A percentile compares a stretch with the other conserved stretches of the same genome.
Conservation (phyloP, 2,888 invertebrate genomes). For the Drosophila maculinotata region DNA sequence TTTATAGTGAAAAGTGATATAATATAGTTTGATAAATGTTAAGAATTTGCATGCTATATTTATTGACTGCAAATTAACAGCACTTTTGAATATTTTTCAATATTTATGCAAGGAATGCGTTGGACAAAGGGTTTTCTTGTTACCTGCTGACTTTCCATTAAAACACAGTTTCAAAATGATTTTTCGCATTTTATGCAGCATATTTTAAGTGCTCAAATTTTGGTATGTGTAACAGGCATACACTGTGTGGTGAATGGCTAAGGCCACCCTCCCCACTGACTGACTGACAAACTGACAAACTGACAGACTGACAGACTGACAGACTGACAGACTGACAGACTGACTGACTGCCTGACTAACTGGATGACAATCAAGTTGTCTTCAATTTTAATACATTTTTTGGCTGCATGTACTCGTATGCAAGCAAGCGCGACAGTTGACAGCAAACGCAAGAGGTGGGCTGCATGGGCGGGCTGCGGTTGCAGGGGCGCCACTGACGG, state of each 20-base stretch:
- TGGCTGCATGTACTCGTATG: slow-evolving; percentile 51
- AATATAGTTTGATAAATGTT: no score
- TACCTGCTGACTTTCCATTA: no score
- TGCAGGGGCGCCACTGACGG: background rate
- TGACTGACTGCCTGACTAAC: slow-evolving; percentile 40
- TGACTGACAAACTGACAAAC: background rate
- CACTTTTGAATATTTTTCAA: no score
- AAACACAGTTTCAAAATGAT: slow-evolving; percentile 1
- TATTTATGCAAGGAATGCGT: no score
- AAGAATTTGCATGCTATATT: no score
- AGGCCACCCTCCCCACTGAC: slow-evolving; percentile 1
- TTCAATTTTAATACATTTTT: slow-evolving; percentile 74
- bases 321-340: background rate
- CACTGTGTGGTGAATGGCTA: no score
- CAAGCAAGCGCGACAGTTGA: slow-evolving; percentile 73
- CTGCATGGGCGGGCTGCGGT: fast-evolving
- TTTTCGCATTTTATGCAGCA: background rate
- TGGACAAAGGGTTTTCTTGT: no score
- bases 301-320: no score
- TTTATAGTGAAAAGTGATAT: no score
- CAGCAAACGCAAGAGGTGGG: slow-evolving; percentile 48
- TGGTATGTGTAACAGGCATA: background rate
- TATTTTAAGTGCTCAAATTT: slow-evolving; percentile 6
- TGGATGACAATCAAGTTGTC: slow-evolving; percentile 60
- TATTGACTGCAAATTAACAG: no score